These are phyloP conservation scores for Patella ulyssiponensis DNA, from an alignment of 2,888 invertebrate genomes.

Conservation along the genomic window DNA sequence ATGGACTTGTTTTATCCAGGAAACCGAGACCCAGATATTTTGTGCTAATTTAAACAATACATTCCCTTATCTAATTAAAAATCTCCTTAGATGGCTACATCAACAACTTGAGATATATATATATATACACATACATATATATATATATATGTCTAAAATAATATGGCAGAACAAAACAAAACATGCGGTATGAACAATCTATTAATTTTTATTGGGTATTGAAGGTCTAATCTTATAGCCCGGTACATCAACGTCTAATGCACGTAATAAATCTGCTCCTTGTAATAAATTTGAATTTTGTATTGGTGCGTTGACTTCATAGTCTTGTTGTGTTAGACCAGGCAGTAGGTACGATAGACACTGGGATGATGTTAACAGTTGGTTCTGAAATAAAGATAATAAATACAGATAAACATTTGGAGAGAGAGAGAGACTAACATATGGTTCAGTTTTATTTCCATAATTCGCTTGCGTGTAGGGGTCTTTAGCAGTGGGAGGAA, in stretches of 20 bases:
- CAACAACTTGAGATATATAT: too few relatives aligned
- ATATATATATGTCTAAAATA: too few relatives aligned
- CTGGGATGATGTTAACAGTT: background rate
- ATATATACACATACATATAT: too few relatives aligned
- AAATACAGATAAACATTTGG: background rate
- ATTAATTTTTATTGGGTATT: background rate
- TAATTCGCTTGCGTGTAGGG: too few relatives aligned
- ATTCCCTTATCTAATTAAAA: too few relatives aligned
- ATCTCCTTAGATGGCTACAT: too few relatives aligned
- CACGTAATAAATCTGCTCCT: constrained; percentile 50
- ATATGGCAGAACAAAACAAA: background rate
- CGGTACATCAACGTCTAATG: constrained; percentile 42
- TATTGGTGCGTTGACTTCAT: constrained; percentile 56
- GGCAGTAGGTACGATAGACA: constrained; percentile 28
- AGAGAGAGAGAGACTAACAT: too few relatives aligned
- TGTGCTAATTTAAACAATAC: too few relatives aligned
- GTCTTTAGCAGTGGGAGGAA: too few relatives aligned
- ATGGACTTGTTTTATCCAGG: too few relatives aligned
- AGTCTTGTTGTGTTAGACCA: constrained; percentile 51
- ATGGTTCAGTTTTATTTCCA: too few relatives aligned
- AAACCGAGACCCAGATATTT: too few relatives aligned
- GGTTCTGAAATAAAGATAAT: background rate
- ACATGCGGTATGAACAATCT: background rate
- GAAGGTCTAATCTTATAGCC: background rate
- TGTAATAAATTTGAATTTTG: constrained; percentile 43